Conservation (phyloP, 2,113 vertebrate species). For the Scytalopus superciliaris region DNA sequence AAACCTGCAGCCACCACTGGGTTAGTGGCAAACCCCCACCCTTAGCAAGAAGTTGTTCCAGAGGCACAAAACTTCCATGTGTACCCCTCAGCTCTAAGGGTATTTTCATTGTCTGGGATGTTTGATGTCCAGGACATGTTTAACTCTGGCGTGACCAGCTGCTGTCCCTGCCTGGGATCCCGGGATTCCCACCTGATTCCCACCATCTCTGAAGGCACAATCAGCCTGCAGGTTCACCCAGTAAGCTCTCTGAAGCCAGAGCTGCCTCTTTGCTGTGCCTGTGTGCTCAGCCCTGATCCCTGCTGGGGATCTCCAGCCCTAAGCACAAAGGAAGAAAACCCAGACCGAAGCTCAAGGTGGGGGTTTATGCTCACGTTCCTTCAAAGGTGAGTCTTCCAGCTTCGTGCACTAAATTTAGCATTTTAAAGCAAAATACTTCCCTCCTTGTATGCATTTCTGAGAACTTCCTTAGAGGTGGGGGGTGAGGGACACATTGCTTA, state of each 20-base stretch:
- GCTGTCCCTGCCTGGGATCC: not conserved
- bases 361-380: not conserved
- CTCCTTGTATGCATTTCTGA: not conserved
- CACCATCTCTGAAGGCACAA: not conserved
- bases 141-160: not conserved
- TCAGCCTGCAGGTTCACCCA: not conserved
- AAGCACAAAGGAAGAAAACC: not conserved
- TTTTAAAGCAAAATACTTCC: not conserved
- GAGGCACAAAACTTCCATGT: not conserved
- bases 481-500: not conserved
- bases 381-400: not conserved
- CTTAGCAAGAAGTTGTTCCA: not conserved
- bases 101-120: not conserved
- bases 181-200: not conserved
- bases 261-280: not conserved
- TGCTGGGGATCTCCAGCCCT: not conserved
- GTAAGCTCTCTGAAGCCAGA: not conserved
- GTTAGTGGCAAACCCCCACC: not conserved
- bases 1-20: accelerated
- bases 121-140: not conserved
- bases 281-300: not conserved
- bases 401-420: not conserved
- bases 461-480: accelerated
- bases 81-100: not conserved
- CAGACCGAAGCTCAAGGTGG: not conserved